Percentiles rank a stretch among this genome's conserved stretches.
These are phyloP conservation scores for Agonopterix arenella DNA, from an alignment of 2,888 invertebrate species.

Conservation along the genomic window DNA sequence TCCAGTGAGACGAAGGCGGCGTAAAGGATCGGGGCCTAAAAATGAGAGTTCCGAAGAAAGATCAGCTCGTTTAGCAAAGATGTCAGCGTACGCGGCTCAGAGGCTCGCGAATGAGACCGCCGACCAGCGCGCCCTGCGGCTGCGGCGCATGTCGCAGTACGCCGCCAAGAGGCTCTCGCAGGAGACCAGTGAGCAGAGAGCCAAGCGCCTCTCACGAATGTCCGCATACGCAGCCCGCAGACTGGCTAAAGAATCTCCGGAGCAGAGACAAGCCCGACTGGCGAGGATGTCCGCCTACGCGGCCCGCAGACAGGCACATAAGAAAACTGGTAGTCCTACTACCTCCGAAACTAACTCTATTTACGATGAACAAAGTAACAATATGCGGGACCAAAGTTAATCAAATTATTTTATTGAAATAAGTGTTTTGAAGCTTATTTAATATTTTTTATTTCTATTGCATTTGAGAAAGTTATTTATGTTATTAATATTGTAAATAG, in stretches of 20 bases:
- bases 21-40: constrained; percentile 29
- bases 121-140: constrained; percentile 49
- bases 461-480: neutral
- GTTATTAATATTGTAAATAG: neutral
- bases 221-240: constrained; percentile 63
- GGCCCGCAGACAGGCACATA: constrained; percentile 52
- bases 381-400: constrained; percentile 32
- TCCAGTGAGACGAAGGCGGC: constrained; percentile 20
- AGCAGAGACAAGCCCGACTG: constrained; percentile 51
- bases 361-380: constrained; percentile 7
- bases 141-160: constrained; percentile 66
- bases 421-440: neutral
- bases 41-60: constrained; percentile 51
- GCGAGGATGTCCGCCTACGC: constrained; percentile 65
- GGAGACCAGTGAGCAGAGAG: constrained; percentile 57
- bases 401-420: neutral
- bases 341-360: constrained; percentile 9
- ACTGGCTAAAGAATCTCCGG: constrained; percentile 57
- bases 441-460: neutral
- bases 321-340: constrained; percentile 24
- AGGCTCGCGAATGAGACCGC: constrained; percentile 61
- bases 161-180: constrained; percentile 54
- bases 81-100: constrained; percentile 67
- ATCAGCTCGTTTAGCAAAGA: constrained; percentile 50
- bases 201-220: constrained; percentile 57